Conservation (phyloP, 2,888 invertebrate genomes). For the Melikaiella ostensackeni region DNA sequence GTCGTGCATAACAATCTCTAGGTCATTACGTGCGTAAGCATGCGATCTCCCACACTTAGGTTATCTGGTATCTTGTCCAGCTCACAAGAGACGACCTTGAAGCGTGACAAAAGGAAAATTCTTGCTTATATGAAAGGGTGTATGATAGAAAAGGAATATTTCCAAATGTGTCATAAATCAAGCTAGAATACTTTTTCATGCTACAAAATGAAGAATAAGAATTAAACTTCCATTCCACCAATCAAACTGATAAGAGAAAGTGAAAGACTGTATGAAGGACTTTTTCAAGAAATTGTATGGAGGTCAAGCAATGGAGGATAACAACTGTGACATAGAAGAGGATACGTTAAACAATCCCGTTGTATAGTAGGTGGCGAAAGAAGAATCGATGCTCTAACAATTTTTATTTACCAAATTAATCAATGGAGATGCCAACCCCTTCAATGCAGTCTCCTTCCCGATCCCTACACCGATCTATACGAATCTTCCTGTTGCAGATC, state of each 20-base stretch:
- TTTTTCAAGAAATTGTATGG: too few species aligned
- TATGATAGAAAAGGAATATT: conserved; percentile 45
- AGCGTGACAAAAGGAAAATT: conserved; percentile 49
- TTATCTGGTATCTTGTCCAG: conserved; percentile 41
- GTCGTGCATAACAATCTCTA: conserved; percentile 46
- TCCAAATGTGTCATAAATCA: conserved; percentile 42
- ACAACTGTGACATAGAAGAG: too few species aligned
- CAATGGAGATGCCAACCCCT: too few species aligned
- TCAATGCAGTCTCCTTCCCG: too few species aligned
- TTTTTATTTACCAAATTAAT: too few species aligned
- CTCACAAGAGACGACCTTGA: conserved; percentile 49
- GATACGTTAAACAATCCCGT: too few species aligned
- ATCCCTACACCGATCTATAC: too few species aligned
- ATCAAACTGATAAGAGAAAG: not conserved
- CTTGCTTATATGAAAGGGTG: conserved; percentile 44
- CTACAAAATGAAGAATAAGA: not conserved
- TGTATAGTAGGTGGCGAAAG: too few species aligned
- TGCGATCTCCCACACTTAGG: conserved; percentile 48
- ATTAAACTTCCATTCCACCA: not conserved
- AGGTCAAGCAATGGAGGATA: too few species aligned
- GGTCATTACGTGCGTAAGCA: conserved; percentile 4
- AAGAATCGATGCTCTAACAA: too few species aligned
- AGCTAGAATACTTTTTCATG: conserved; percentile 40
- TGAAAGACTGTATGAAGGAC: too few species aligned
- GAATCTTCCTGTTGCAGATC: too few species aligned